phyloP scores from a whole-genome alignment of 2,888 invertebrate genomes.

The Philonicus albiceps region DNA sequence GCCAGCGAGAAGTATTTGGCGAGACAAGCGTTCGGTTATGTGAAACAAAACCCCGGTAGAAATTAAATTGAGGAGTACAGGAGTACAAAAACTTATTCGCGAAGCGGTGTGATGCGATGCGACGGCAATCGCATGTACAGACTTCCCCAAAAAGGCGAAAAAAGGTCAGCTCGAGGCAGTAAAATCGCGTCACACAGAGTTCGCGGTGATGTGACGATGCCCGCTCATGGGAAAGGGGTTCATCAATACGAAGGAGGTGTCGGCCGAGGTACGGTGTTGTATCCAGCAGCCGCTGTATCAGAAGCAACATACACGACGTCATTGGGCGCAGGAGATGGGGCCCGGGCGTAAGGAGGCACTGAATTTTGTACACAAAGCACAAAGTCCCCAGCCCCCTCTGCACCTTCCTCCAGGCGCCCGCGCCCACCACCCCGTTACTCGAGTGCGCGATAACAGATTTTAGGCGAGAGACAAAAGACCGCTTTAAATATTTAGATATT shows the following conservation, averaged over 20 bases:
- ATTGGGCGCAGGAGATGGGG: background rate
- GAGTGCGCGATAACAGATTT: slow-evolving; percentile 38
- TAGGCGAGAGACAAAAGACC: slow-evolving; percentile 28
- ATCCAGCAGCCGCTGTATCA: slow-evolving; percentile 15
- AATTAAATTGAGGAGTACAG: background rate
- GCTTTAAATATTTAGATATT: slow-evolving; percentile 16
- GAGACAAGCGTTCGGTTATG: background rate
- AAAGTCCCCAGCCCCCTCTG: background rate
- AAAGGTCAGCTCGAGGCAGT: slow-evolving; percentile 30
- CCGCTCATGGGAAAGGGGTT: background rate
- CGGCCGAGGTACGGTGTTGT: background rate
- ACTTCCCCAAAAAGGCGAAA: slow-evolving; percentile 20
- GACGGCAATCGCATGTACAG: background rate
- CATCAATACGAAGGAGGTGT: background rate
- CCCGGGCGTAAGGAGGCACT: background rate
- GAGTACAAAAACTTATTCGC: background rate
- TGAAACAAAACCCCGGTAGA: slow-evolving; percentile 19
- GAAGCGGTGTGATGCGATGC: background rate
- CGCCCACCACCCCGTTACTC: background rate
- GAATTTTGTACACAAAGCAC: slow-evolving; percentile 23
- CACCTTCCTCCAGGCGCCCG: background rate
- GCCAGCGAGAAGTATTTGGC: background rate
- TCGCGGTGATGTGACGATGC: background rate
- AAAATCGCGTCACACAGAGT: slow-evolving; percentile 39
- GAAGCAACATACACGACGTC: slow-evolving; percentile 8